Conservation (phyloP, 92 coral and sea anemone genomes). For the Phenganax marumi region DNA sequence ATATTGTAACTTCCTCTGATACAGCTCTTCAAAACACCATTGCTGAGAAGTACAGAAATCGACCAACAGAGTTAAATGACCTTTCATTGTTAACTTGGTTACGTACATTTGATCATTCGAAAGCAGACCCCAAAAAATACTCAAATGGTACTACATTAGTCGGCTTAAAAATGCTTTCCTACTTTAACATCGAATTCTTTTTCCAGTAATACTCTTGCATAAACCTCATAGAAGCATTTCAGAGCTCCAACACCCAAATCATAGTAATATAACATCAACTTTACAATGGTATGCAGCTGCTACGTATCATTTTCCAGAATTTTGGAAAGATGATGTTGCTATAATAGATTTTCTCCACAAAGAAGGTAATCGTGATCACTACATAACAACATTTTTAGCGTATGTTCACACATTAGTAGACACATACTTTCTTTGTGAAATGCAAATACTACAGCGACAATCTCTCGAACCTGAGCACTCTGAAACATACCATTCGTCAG, state of each 20-base stretch:
- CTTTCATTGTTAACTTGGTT: slow-evolving; percentile 17
- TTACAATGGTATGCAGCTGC: slow-evolving; percentile 15
- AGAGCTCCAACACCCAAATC: neutral
- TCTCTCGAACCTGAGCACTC: neutral
- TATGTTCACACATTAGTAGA: neutral
- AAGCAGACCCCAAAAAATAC: neutral
- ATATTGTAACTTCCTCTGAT: neutral
- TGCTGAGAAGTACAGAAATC: neutral
- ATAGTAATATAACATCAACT: neutral
- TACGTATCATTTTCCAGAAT: too few species aligned
- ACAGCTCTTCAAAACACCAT: neutral
- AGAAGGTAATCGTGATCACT: neutral
- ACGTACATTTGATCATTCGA: neutral
- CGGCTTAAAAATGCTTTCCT: slow-evolving; percentile 1
- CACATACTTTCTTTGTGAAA: neutral
- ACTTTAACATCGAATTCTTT: neutral
- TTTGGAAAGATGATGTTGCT: neutral
- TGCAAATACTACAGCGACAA: neutral
- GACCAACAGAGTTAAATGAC: neutral
- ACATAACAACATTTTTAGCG: neutral
- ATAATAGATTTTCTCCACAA: neutral
- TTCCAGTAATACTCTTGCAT: slow-evolving; percentile 11
- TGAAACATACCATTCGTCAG: neutral
- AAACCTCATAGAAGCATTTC: neutral
- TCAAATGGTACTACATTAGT: slow-evolving; percentile 6